Evolutionary conservation across 2,113 vertebrate genomes (phyloP), one percentile per base, ranked within the genome.

Genomic region (Galbula dea): DNA sequence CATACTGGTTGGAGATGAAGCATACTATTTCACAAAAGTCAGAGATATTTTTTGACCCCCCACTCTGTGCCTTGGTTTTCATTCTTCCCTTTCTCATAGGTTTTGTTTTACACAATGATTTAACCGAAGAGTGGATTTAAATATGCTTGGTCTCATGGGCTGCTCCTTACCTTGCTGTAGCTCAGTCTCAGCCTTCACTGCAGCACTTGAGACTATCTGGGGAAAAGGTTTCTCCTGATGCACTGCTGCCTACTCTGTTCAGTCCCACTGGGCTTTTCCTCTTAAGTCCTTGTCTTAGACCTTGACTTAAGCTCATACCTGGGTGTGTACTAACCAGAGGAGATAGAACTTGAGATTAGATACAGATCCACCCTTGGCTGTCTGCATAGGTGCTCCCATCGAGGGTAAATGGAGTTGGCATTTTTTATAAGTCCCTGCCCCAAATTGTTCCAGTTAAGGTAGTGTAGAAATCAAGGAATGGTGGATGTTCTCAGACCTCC

Each of bases 121-220:
- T 77, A 74, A 92, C 22, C 10, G 39, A 39, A 46, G 41, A 62
- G 14, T 7, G 5, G 23, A 32, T 43, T 80, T 59, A 62, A 45
- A 58, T 21, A 37, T 26, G 7, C 3, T 57, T 0, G 0, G 9
- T 59, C 29, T 27, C 41, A 52, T 6, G 29, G 54, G 10, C 49
- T 84, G 7, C 30, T 63, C 29, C 29, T 88, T 83, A 86, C 55
- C 14, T 20, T 55, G 43, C 12, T 48, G 30, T 21, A 58, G 10
- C 22, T 11, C 36, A 79, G 36, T 19, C 62, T 87, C 4, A 7
- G 30, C 7, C 27, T 16, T 82, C 15, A 11, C 15, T 34, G 12
- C 18, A 17, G 6, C 7, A 34, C 37, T 10, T 37, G n/a, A 82
- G 48, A 72, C 68, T 10, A 75, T 17, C 52, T 58, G 13, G 73